Conservation (phyloP, 2,113 vertebrate genomes). For the Chionodraco myersi region DNA sequence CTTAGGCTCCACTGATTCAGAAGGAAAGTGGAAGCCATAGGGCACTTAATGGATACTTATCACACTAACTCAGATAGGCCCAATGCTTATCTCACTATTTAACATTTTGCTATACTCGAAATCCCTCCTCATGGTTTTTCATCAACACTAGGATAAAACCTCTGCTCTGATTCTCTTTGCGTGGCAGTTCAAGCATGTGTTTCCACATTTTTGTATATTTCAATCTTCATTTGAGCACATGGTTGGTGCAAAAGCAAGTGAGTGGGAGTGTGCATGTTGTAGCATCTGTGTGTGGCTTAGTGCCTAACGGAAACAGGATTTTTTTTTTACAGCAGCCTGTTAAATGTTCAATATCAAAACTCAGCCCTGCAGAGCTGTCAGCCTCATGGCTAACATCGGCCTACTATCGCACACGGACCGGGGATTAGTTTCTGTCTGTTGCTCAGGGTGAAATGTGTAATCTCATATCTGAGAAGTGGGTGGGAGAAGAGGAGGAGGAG, state of each 20-base stretch:
- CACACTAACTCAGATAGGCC: slow-evolving; percentile 57
- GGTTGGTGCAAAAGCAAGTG: slow-evolving; percentile 13
- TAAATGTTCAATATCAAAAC: slow-evolving; percentile 72
- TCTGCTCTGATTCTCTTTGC: slow-evolving; percentile 24
- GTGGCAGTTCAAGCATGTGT: slow-evolving; percentile 3
- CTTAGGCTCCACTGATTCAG: slow-evolving; percentile 68
- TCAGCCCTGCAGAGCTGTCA: slow-evolving; percentile 65
- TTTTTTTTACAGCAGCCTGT: slow-evolving; percentile 61
- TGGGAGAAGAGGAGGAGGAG: slow-evolving; percentile 30
- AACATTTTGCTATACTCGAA: slow-evolving; percentile 39
- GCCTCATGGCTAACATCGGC: slow-evolving; percentile 31
- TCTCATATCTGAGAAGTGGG: slow-evolving; percentile 74
- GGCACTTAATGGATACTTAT: slow-evolving; percentile 71
- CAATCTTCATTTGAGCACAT: slow-evolving; percentile 13
- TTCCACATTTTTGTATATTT: not conserved
- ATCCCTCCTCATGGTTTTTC: slow-evolving; percentile 20
- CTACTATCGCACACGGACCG: slow-evolving; percentile 56
- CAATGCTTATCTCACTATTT: slow-evolving; percentile 55
- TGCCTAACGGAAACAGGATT: slow-evolving; percentile 25
- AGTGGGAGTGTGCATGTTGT: not conserved
- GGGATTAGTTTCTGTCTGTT: slow-evolving; percentile 79
- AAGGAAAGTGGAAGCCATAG: slow-evolving; percentile 59
- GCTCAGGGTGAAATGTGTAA: slow-evolving; percentile 80
- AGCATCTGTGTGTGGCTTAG: slow-evolving; percentile 39
- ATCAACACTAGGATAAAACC: slow-evolving; percentile 20